Conservation (phyloP, 2,113 vertebrate genomes). For the Cichladusa arquata region DNA sequence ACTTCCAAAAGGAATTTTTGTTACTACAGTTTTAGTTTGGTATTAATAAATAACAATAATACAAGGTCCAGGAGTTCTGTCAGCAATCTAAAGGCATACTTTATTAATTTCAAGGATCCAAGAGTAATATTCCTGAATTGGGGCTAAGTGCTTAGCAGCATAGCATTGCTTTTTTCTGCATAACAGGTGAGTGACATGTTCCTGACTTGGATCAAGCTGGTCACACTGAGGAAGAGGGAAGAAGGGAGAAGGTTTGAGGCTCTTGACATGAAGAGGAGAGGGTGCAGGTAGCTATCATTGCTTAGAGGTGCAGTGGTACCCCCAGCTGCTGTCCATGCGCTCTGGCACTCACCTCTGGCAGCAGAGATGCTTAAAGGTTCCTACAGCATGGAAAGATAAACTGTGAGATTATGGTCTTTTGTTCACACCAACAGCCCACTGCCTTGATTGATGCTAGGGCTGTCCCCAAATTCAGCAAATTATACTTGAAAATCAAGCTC, state of each 20-base stretch:
- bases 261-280: neutral
- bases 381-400: fast-evolving
- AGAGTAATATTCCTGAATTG: neutral
- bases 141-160: neutral
- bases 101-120: neutral
- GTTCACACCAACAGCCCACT: neutral
- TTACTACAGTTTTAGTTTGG: neutral
- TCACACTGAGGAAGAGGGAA: neutral
- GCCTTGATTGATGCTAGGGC: neutral
- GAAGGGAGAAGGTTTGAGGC: neutral
- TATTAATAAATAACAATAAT: neutral
- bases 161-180: neutral
- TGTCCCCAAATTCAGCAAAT: neutral
- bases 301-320: neutral
- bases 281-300: neutral
- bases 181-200: neutral
- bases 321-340: neutral
- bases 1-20: neutral
- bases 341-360: neutral
- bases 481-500: neutral
- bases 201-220: neutral
- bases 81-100: neutral
- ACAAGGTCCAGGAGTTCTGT: neutral
- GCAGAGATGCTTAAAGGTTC: neutral
- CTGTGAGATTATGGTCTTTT: neutral